Evolutionary conservation across 2,888 invertebrate genomes (phyloP).

Genomic region (Tryphoninae sp.): DNA sequence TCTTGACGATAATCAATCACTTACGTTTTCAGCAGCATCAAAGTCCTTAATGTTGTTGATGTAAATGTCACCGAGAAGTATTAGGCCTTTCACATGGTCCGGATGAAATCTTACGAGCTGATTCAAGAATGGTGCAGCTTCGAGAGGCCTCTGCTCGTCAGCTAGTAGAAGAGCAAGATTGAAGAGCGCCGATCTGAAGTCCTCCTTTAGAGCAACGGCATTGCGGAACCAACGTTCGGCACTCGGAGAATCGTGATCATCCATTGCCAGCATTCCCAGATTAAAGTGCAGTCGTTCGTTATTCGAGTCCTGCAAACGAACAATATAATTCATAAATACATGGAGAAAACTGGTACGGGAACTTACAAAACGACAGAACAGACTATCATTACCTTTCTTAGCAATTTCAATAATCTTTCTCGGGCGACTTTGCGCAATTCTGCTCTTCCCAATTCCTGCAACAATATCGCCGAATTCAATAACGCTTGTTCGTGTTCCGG

Average conservation of each 20-base stretch:
- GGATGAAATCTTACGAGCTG: constrained; percentile 95
- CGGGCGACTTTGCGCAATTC: constrained; percentile 90
- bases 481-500: constrained; percentile 97
- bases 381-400: constrained; percentile 85
- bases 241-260: constrained; percentile 92
- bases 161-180: constrained; percentile 95
- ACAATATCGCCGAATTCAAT: constrained; percentile 95
- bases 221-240: constrained; percentile 96
- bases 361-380: neutral
- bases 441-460: constrained; percentile 93
- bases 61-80: constrained; percentile 96
- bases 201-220: constrained; percentile 92
- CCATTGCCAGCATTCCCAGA: constrained; percentile 98
- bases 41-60: constrained; percentile 97
- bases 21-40: constrained; percentile 95
- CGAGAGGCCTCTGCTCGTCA: constrained; percentile 93
- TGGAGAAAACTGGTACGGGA: neutral
- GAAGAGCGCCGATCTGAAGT: constrained; percentile 96
- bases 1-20: constrained; percentile 68
- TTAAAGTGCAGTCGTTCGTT: constrained; percentile 97
- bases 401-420: constrained; percentile 90
- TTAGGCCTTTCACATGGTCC: constrained; percentile 96
- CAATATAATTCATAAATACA: neutral
- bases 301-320: constrained; percentile 83
- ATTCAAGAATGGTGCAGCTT: constrained; percentile 95